Percentiles rank a stretch among this genome's conserved stretches.
These are phyloP conservation scores for Thereva nobilitata DNA, from an alignment of 2,888 invertebrate species.

Conservation along the genomic window DNA sequence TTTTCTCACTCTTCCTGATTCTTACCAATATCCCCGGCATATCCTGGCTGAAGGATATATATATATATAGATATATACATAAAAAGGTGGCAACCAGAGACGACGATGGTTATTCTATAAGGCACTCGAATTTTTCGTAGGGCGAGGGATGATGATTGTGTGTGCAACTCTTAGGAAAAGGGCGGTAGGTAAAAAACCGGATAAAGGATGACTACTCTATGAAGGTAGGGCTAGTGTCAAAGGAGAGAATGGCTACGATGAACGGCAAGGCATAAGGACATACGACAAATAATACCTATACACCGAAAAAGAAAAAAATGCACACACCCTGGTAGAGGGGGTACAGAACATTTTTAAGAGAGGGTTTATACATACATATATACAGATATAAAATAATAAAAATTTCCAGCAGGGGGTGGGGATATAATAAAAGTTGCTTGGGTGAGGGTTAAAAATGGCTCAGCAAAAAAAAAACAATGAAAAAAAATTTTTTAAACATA, in stretches of 20 bases:
- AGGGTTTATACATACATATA: background rate
- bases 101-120: conserved; percentile 19
- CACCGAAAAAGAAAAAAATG: background rate
- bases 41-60: background rate
- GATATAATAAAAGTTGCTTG: no score
- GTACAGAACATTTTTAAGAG: background rate
- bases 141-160: conserved; percentile 17
- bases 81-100: conserved; percentile 29
- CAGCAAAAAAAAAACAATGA: background rate
- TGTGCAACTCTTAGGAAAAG: background rate
- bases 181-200: background rate
- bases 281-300: conserved; percentile 15
- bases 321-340: background rate
- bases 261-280: conserved; percentile 18
- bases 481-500: conserved; percentile 12
- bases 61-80: conserved; percentile 7
- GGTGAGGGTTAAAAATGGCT: no score
- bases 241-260: conserved; percentile 19
- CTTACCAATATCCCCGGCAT: background rate
- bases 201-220: background rate
- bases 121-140: conserved; percentile 6
- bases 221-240: conserved; percentile 4
- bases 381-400: no score
- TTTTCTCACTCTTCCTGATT: no score
- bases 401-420: no score